These are phyloP conservation scores for Neodon shergylaensis DNA, from an alignment of 2,113 vertebrate genomes.

Conservation along the genomic window DNA sequence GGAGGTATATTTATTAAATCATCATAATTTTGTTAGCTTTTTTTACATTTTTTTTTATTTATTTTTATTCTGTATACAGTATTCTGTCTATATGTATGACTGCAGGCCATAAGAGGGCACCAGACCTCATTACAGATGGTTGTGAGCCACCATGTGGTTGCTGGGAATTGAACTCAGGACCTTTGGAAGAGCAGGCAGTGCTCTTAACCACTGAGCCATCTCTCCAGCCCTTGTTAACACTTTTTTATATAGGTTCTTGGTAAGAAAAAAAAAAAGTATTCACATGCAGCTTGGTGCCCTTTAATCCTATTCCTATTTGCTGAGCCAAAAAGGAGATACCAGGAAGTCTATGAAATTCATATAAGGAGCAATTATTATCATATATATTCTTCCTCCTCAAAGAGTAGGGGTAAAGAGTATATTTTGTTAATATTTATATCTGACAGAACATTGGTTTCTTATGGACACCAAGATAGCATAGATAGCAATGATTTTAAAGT, in stretches of 20 bases:
- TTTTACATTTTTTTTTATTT: no score
- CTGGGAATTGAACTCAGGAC: no score
- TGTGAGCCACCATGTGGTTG: no score
- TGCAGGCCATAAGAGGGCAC: no score
- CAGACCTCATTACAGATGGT: no score
- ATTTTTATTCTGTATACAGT: no score
- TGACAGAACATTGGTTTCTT: neutral
- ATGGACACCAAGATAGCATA: neutral
- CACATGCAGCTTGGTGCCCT: neutral
- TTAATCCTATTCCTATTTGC: neutral
- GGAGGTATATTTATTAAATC: neutral
- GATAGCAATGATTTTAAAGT: slow-evolving; percentile 21
- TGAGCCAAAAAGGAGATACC: neutral
- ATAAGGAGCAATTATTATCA: neutral
- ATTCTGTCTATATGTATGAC: no score
- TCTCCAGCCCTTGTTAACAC: no score
- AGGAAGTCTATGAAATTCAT: neutral
- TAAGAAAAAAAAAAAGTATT: neutral
- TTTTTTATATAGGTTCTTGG: neutral
- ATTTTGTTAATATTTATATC: slow-evolving; percentile 15
- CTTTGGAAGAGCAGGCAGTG: no score
- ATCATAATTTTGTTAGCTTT: neutral
- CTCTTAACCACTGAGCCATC: no score
- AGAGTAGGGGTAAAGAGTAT: neutral
- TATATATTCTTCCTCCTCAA: neutral